Evolutionary conservation across 2,888 invertebrate genomes (phyloP), one percentile per base, ranked within the genome.

Genomic region (Pristionchus entomophagus): DNA sequence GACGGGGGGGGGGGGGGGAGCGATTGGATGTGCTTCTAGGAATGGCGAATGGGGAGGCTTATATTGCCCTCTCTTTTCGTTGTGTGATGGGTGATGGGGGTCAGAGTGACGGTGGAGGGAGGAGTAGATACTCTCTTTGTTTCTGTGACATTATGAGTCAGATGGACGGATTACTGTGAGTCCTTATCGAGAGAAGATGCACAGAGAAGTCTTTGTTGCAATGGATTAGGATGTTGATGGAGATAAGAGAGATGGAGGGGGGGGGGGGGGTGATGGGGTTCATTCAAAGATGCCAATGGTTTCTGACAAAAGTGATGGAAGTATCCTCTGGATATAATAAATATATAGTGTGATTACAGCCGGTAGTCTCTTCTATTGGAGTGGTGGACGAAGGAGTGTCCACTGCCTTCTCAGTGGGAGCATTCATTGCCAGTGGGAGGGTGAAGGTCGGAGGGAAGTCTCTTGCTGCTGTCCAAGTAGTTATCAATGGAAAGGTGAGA

Each of bases 331-430:
- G 19, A 29, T 49, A 78, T 29, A 78, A 49, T 78, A 78, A 41
- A n/a, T n/a, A n/a, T n/a, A n/a, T n/a, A 19, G 32, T 45, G 6
- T 45, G 17, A 12, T 53, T 73, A 6, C 85, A 85, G 85, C 85
- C 85, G 17, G 4, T 53, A 41, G 45, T 73, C 17, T 32, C 41
- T 0, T 19, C 12, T 17, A 35, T 85, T 26, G 4, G 8, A 4
- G 73, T 85, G 22, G 41, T 26, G 73, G 45, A 73, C n/a, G 77
- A 38, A 17, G 19, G 45, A 41, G 56, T 41, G 78, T n/a, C 80
- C 86, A 85, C 88, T 12, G 77, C 80, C 32, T 88, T 91, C 85
- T 32, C 87, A 14, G 90, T 90, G 0, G 73, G 83, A 32, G 90
- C 91, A n/a, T 88, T 91, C 78, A 81, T 62, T 19, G 86, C 87